Base-by-base conservation (phyloP, 2,888 invertebrate genomes). In the Scrobipalpa atriplicella region DNA sequence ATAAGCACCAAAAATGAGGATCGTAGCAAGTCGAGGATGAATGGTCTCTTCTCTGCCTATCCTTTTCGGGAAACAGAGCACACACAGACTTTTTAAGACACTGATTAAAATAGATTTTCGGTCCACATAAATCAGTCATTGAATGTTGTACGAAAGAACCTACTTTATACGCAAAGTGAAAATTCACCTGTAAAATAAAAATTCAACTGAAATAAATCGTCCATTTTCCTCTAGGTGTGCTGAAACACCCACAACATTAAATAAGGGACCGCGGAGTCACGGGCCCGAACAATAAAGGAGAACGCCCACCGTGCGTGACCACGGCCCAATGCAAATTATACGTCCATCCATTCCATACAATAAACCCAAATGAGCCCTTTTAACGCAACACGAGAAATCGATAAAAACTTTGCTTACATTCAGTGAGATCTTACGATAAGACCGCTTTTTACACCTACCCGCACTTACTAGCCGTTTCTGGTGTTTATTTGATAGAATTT, bases 301-400 rank as follows among this genome's bases (percentile, higher is more conserved):
- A 80, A 75, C 82, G 83, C 76, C 74, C 79, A 72, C 72, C 82
- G 90, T 90, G 91, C 90, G 90, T 91, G 90, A 89, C 90, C 91
- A 84, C 82, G 81, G 81, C 84, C 87, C 86, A 86, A 90, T 91
- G 91, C 90, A 92, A 91, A 91, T 91, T 90, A 58, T 88, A 86
- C 87, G 86, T 87, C 85, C 86, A 86, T 89, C 88, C 87, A 89
- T 89, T 89, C 87, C 85, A 86, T 90, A 90, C 88, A 91, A 90
- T 90, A 89, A 90, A 90, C 86, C 88, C 86, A 90, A 90, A 90
- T 91, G 89, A 90, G 90, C 84, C 87, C 89, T 90, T 90, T 91
- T 89, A 90, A 89, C 89, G 89, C 89, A 84, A 90, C 88, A 89
- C 80, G 84, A 83, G 81, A 86, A 88, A 89, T 91, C 90, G 86